Evolutionary conservation across 1,140 invertebrate species (phyloP).

Genomic region (Alviniconcha marisindica): DNA sequence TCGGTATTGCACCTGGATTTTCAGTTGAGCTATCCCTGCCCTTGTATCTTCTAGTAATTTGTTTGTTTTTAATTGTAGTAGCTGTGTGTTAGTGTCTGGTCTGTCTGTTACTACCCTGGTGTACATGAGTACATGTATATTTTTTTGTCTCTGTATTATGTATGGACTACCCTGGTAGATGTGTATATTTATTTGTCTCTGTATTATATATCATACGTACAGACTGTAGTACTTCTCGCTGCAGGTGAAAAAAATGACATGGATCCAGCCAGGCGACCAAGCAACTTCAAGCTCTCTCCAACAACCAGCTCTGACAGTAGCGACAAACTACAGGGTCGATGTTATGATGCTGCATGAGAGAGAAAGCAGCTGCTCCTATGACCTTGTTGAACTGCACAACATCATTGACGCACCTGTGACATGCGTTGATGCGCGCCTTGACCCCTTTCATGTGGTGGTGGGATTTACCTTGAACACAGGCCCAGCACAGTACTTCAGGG

Average conservation of each 20-base stretch:
- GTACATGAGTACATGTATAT: no score
- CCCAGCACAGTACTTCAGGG: conserved; percentile 42
- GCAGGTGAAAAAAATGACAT: conserved; percentile 27
- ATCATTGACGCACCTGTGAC: conserved; percentile 55
- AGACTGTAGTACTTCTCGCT: no score
- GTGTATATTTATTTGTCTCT: no score
- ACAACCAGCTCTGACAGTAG: conserved; percentile 36
- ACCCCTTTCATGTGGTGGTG: conserved; percentile 54
- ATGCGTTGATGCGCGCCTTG: conserved; percentile 52
- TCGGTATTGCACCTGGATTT: no score
- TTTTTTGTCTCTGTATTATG: no score
- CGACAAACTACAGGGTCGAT: conserved; percentile 40
- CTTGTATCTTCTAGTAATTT: no score
- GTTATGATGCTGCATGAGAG: conserved; percentile 35
- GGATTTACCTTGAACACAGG: conserved; percentile 46
- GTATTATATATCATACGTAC: no score
- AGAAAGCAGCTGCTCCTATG: background rate
- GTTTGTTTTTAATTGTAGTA: no score
- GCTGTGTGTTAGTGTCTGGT: no score
- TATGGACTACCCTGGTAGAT: no score
- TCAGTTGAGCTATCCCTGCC: no score
- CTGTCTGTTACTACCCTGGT: no score
- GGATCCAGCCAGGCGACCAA: background rate
- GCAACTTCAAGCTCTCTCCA: background rate
- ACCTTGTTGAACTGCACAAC: conserved; percentile 59